These are phyloP conservation scores for Melanotaenia maccullochi DNA, from an alignment of 2,797 vertebrate species.

Conservation along the genomic window DNA sequence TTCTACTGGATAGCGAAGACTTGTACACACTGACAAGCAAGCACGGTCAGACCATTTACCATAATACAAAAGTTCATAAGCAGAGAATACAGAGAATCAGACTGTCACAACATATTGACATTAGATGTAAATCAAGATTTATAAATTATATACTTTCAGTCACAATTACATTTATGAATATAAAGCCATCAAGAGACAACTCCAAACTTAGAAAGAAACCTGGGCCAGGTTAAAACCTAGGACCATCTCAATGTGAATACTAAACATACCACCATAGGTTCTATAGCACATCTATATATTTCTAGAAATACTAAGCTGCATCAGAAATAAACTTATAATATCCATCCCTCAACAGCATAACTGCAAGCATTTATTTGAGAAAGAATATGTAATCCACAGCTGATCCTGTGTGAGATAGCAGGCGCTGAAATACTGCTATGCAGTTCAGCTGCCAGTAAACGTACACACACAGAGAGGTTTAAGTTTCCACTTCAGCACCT, in stretches of 20 bases:
- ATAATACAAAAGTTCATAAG: too few species aligned
- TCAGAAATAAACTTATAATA: neutral
- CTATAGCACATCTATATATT: neutral
- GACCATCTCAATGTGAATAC: neutral
- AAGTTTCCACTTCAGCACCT: neutral
- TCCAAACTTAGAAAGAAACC: neutral
- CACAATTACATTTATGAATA: neutral
- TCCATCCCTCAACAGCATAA: conserved; percentile 2
- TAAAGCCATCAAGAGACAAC: neutral
- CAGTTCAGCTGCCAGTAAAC: conserved; percentile 15
- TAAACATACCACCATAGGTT: neutral
- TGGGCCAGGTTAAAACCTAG: neutral
- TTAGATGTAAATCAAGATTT: too few species aligned
- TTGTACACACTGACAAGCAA: too few species aligned
- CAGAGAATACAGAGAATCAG: too few species aligned
- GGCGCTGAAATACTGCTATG: conserved; percentile 8
- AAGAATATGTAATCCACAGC: conserved; percentile 4
- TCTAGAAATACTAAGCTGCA: neutral
- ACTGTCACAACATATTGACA: too few species aligned
- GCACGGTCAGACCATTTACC: too few species aligned
- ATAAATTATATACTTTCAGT: too few species aligned
- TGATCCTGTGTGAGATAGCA: conserved; percentile 12
- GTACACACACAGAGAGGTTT: neutral
- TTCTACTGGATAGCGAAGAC: too few species aligned
- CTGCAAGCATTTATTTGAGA: conserved; percentile 12